Conservation (phyloP, 1,140 invertebrate species). For the Caenorhabditis latens region DNA sequence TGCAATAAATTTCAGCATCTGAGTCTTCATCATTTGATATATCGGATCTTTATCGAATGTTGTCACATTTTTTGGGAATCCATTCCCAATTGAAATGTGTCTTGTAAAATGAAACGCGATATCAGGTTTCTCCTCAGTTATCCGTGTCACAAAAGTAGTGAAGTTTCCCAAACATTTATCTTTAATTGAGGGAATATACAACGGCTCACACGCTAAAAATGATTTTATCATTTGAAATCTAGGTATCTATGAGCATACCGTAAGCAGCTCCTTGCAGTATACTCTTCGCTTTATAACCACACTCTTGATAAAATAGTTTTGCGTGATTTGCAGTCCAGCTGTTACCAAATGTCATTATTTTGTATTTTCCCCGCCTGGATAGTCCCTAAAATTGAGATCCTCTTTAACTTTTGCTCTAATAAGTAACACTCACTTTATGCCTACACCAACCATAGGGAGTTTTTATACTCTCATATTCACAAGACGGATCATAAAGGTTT, state of each 20-base stretch:
- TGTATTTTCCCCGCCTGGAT: not conserved
- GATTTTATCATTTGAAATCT: no score
- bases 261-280: not conserved
- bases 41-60: not conserved
- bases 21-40: slow-evolving; percentile 6
- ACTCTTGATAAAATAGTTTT: not conserved
- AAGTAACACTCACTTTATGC: not conserved
- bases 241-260: not conserved
- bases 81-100: not conserved
- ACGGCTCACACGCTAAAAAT: not conserved
- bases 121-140: not conserved
- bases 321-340: slow-evolving; percentile 22
- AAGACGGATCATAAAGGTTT: not conserved
- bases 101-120: not conserved
- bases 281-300: slow-evolving; percentile 17
- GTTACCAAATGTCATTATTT: not conserved
- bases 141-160: not conserved
- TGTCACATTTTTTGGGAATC: not conserved
- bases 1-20: not conserved
- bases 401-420: no score
- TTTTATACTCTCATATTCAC: not conserved
- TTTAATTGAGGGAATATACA: not conserved
- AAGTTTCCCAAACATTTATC: not conserved
- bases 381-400: not conserved
- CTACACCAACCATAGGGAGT: not conserved